Base-by-base conservation (phyloP, 1,140 invertebrate genomes). In the Anoplophora glabripennis region DNA sequence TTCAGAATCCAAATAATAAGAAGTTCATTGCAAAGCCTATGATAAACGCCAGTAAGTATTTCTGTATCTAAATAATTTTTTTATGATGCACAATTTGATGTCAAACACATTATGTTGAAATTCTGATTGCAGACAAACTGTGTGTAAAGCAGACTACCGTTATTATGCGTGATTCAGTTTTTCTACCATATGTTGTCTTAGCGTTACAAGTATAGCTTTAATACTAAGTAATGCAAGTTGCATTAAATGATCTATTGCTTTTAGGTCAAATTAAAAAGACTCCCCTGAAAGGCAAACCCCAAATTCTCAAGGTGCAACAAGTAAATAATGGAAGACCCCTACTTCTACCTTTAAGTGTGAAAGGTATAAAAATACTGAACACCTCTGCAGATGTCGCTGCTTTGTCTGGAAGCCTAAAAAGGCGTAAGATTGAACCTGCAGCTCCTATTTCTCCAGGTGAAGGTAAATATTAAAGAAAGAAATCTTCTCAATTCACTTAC, bases 311-410 rank as follows among this genome's bases (percentile, higher is more conserved):
- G 55, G 80, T 83, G 1, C 80, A 81, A 11, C 77, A 79, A 0
- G 76, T 81, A 12, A 80, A 77, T 53, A 70, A 72, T 51, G 64
- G 70, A 56, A 76, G 85, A 1, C 87, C 86, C 0, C 84, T 89
- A 48, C 73, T 89, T 1, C 72, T 88, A 37, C 87, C 86, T 0
- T 81, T 88, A 1, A 85, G 80, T n/a, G 74, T 87, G 21, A 87
- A 86, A 68, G 84, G 87, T 66, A 86, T 88, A 44, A 88, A 88
- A 74, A 87, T 89, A n/a, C 83, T 89, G 36, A 87, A 86, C 59
- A 80, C 84, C 0, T 74, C 81, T 0, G 80, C 83, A 79, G 49
- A 78, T 77, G 1, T 78, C 78, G 3, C 77, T 77, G 4, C 60
- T 21, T 37, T 65, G 12, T 51, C 57, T 15, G 42, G 42, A 11